Evolutionary conservation across 1,140 invertebrate genomes (phyloP), one percentile per base, ranked within the genome.

Genomic region (Bombus breviceps): DNA sequence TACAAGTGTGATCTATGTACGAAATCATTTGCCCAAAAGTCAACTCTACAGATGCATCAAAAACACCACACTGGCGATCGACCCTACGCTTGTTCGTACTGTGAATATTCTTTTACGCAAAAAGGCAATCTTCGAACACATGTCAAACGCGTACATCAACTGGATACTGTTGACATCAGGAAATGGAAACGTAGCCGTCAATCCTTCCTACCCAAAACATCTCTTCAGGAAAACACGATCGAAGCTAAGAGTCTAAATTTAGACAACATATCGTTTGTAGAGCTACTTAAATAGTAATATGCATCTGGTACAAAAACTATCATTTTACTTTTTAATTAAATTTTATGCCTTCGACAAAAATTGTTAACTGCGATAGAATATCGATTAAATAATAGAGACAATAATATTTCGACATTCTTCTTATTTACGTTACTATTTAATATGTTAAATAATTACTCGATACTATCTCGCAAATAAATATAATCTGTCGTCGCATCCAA

Each of bases 1-100:
- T 97, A 96, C 92, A 95, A 95, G 22, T 97, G 97, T 90, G 93
- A 96, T 34, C 90, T 96, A 25, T 97, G 97, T 91, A 91, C 93
- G 5, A 97, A 97, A 91, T 95, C 94, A 4, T 98, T 97, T 90
- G 95, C 96, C 18, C 96, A 97, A 43, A 97, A 97, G 89, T 96
- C 96, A 4, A 97, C 97, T 0, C 90, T 97, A 1, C 95, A 96
- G 79, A 95, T 95, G 81, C 97, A 97, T 91, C 94, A 95, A 62
- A 96, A 95, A 86, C 96, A 95, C 76, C 97, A 97, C 91, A 96
- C 95, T 4, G 96, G 96, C 8, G 95, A 96, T 83, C 94, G 95
- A 12, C 95, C 96, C 0, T 95, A 95, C 85, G 89, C 92, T 12
- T 97, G 96, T 90, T 90, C 93, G 1, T 94, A 96, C 73, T 96